Evolutionary conservation across 2,797 vertebrate species (phyloP), one percentile per base, ranked within the genome.

Genomic region (Dicrostonyx torquatus): DNA sequence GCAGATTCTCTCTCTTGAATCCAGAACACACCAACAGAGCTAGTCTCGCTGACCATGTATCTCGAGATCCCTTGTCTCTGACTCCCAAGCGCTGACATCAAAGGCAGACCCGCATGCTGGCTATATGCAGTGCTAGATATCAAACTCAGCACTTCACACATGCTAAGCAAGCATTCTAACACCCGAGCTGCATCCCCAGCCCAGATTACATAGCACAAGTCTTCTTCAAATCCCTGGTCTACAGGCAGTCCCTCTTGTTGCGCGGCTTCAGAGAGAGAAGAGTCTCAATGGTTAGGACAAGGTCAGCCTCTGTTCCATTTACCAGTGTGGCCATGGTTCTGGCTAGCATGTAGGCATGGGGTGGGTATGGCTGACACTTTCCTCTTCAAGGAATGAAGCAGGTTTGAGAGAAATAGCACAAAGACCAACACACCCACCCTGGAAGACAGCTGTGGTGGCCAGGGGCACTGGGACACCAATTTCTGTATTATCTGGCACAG

Each of bases 371-470:
- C 22, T 29, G 31, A 85, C 3, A 2, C 48, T 50, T 26, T 15
- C 8, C 10, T 31, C 60, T n/a, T 7, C 0, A 68, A 62, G 22
- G 34, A 18, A 11, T 17, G n/a, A 11, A 55, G 31, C 4, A 0
- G 15, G 6, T 5, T 7, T 0, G 24, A 70, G 26, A 12, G 68
- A 29, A 50, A 40, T 6, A 13, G 2, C 66, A 48, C 9, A 22
- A 29, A 53, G 29, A 76, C 8, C 48, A 1, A 3, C 37, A 45
- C 31, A 4, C 26, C 15, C 1, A 34, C n/a, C 3, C 34, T 1
- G 6, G 48, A 48, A 17, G 22, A 13, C 40, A 4, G 2, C 20
- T 1, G 1, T 14, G 40, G 34, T 8, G 50, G 2, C 0, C 13
- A 12, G 6, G 72, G 50, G 9, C 76, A n/a, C 18, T 34, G 15